Evolutionary conservation across 2,888 invertebrate species (phyloP), one percentile per base, ranked within the genome.

Genomic region (Sinohyriopsis cumingii): DNA sequence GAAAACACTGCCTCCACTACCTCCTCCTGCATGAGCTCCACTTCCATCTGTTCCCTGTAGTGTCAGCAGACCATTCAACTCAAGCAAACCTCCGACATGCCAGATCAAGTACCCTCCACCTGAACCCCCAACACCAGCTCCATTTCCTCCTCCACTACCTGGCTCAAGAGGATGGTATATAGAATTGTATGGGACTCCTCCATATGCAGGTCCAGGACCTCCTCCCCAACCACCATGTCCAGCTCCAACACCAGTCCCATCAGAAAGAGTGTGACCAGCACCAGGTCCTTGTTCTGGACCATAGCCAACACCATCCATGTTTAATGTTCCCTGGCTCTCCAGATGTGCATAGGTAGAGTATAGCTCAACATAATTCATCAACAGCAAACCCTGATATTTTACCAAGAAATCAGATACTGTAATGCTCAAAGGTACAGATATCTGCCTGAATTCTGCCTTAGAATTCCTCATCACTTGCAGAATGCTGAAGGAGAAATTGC

Each of bases 191-290:
- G 84, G 75, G 6, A 64, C 55, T 15, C 85, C 85, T 24, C 82
- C 82, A 68, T 73, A 80, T 4, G 59, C 55, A n/a, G 74, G 75
- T 4, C 71, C 77, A 5, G 81, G 79, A 7, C 83, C 82, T n/a
- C 81, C 82, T 55, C 83, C 84, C 63, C 77, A 77, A 33, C 82
- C 82, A 54, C 85, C 86, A 68, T 82, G 81, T 5, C 84, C 83
- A 15, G 76, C 84, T 25, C 86, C 86, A 9, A 70, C 57, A 12
- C 82, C 82, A 4, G 69, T 57, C 5, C 75, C 72, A 63, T 74
- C 77, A 19, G 53, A 19, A 1, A 77, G 28, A 0, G 82, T 83
- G 19, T 33, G 61, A 6, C 83, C 84, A 20, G 72, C 70, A 6
- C 86, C 85, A 55, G 75, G 72, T 7, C 83, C 84, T 25, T 22